phyloP scores from a whole-genome alignment of 2,888 invertebrate species.

The Mystacides longicornis region DNA sequence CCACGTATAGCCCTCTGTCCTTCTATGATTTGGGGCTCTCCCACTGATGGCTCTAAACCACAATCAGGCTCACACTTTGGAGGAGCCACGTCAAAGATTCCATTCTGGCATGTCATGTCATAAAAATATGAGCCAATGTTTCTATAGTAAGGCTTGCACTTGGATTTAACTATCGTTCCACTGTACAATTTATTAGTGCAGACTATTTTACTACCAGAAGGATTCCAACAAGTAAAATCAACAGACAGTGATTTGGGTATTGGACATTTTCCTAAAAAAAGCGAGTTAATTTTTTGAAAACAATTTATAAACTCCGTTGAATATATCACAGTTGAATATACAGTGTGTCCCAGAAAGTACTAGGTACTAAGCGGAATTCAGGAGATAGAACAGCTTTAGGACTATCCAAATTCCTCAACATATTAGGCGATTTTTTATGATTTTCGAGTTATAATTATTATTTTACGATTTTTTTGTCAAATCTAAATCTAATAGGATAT shows the following conservation, averaged over 20 bases:
- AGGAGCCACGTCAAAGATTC: conserved; percentile 1
- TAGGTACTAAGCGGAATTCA: too few relatives aligned
- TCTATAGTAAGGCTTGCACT: conserved; percentile 1
- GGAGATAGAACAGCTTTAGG: too few relatives aligned
- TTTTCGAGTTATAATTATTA: too few relatives aligned
- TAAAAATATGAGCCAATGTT: background rate
- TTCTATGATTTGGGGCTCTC: background rate
- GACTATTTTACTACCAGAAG: background rate
- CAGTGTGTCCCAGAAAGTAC: too few relatives aligned
- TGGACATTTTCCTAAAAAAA: conserved; percentile 1
- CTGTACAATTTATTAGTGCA: background rate
- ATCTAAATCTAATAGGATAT: too few relatives aligned
- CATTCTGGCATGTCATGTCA: background rate
- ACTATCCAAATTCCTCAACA: too few relatives aligned
- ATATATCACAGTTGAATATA: too few relatives aligned
- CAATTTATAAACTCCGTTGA: too few relatives aligned
- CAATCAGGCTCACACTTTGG: conserved; percentile 4
- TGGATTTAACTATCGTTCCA: background rate
- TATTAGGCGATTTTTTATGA: too few relatives aligned
- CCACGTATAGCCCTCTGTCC: background rate
- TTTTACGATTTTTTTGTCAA: too few relatives aligned
- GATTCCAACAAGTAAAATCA: conserved; percentile 1
- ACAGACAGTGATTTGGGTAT: background rate
- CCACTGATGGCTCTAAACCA: background rate
- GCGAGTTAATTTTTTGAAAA: too few relatives aligned